Evolutionary conservation across 2,797 vertebrate genomes (phyloP).

Genomic region (Tauraco hartlaubi): DNA sequence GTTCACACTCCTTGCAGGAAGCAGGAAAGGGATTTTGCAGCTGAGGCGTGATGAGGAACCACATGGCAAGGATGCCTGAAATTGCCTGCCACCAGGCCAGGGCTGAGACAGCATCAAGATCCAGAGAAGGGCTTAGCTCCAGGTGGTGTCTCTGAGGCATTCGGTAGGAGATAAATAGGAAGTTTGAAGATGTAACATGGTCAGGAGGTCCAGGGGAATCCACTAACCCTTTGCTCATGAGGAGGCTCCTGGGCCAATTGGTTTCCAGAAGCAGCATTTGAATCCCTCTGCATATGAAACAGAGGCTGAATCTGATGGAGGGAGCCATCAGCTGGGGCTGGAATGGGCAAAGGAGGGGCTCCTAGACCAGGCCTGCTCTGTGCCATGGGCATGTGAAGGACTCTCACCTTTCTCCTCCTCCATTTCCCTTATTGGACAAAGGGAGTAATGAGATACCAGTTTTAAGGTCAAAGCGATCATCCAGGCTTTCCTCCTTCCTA

Average conservation of each 20-base stretch:
- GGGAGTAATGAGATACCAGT: background rate
- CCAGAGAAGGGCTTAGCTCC: background rate
- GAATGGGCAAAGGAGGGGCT: background rate
- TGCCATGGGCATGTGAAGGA: background rate
- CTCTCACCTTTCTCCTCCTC: background rate
- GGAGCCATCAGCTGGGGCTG: background rate
- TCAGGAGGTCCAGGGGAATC: background rate
- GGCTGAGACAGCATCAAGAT: background rate
- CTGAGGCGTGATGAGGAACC: constrained; percentile 5
- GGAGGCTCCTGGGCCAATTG: background rate
- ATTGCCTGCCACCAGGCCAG: background rate
- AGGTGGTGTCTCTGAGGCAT: background rate
- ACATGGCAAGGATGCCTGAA: background rate
- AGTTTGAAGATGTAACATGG: background rate
- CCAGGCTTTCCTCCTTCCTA: background rate
- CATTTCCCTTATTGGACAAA: background rate
- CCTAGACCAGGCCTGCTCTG: background rate
- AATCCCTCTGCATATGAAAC: background rate
- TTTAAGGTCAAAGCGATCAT: background rate
- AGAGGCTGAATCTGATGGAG: background rate
- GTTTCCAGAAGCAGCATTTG: background rate
- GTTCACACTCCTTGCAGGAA: constrained; percentile 44
- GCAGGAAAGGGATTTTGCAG: constrained; percentile 11
- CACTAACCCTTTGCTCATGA: background rate
- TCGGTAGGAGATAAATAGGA: background rate